These are phyloP conservation scores for Euura saliciscinereae DNA, from an alignment of 1,140 invertebrate species.

Conservation along the genomic window DNA sequence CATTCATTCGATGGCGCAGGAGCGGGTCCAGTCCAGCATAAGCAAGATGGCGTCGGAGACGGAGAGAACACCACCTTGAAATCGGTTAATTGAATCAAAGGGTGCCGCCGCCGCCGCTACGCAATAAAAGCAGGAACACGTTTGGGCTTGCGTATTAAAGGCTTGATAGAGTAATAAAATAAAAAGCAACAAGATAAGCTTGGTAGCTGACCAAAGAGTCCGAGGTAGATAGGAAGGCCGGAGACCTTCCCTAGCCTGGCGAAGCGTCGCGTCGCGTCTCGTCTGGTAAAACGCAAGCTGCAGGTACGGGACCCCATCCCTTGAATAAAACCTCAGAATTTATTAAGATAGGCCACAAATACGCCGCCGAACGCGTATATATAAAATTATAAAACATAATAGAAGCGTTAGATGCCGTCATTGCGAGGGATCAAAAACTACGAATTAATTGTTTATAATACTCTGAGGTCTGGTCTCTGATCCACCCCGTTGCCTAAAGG, in stretches of 20 bases:
- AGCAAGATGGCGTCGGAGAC: background rate
- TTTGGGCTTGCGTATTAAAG: slow-evolving; percentile 48
- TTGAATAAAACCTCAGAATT: slow-evolving; percentile 2
- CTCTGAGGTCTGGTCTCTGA: background rate
- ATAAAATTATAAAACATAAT: background rate
- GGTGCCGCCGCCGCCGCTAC: slow-evolving; percentile 34
- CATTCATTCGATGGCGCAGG: background rate
- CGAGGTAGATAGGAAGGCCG: background rate
- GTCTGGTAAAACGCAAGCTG: background rate
- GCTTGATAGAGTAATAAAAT: slow-evolving; percentile 51
- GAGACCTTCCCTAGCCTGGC: too few species aligned
- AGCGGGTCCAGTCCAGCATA: background rate
- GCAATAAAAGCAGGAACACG: slow-evolving; percentile 57
- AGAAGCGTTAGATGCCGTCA: background rate
- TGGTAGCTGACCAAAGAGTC: slow-evolving; percentile 5
- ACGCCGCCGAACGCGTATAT: background rate
- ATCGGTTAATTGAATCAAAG: slow-evolving; percentile 35
- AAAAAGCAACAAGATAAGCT: slow-evolving; percentile 39
- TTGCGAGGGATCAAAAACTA: background rate
- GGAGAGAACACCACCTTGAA: slow-evolving; percentile 39
- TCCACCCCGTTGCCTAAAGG: background rate
- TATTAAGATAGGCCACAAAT: slow-evolving; percentile 4
- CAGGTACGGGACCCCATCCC: background rate
- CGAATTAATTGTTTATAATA: slow-evolving; percentile 8
- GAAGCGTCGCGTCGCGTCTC: too few species aligned